These are phyloP conservation scores for Alitta virens DNA, from an alignment of 2,888 invertebrate species.

Conservation along the genomic window DNA sequence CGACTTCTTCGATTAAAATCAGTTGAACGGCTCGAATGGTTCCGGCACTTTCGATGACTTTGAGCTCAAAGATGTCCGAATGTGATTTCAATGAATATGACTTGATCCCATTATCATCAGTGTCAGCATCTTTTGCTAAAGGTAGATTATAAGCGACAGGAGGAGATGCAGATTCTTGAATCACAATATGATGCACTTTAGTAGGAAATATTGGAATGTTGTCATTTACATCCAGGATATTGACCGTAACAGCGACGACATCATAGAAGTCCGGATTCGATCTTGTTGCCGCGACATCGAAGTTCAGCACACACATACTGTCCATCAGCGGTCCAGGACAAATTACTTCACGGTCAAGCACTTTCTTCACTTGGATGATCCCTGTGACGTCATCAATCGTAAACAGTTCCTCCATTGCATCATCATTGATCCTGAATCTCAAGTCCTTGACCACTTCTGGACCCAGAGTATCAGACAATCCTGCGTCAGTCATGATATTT, in stretches of 20 bases:
- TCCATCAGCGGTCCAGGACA: not conserved
- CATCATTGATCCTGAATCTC: not conserved
- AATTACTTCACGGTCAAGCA: not conserved
- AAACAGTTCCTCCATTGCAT: not conserved
- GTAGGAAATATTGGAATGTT: constrained; percentile 34
- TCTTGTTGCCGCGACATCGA: constrained; percentile 13
- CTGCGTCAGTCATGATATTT: not conserved
- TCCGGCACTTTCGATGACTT: constrained; percentile 2
- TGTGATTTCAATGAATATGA: constrained; percentile 25
- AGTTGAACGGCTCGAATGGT: constrained; percentile 10
- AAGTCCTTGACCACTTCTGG: not conserved
- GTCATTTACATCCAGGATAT: constrained; percentile 38
- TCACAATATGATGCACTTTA: constrained; percentile 12
- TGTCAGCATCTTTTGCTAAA: constrained; percentile 73
- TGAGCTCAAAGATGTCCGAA: constrained; percentile 4
- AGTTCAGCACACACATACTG: not conserved
- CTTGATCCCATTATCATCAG: constrained; percentile 79
- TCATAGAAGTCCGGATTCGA: constrained; percentile 55
- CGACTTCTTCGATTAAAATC: constrained; percentile 63
- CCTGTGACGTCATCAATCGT: not conserved
- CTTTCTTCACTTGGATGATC: not conserved
- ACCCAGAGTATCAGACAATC: not conserved
- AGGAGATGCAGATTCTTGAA: constrained; percentile 28
- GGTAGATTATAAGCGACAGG: constrained; percentile 27
- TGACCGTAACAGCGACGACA: constrained; percentile 56